phyloP scores from a whole-genome alignment of 1,140 invertebrate genomes.

The Pseudomyrmex dendroicus region DNA sequence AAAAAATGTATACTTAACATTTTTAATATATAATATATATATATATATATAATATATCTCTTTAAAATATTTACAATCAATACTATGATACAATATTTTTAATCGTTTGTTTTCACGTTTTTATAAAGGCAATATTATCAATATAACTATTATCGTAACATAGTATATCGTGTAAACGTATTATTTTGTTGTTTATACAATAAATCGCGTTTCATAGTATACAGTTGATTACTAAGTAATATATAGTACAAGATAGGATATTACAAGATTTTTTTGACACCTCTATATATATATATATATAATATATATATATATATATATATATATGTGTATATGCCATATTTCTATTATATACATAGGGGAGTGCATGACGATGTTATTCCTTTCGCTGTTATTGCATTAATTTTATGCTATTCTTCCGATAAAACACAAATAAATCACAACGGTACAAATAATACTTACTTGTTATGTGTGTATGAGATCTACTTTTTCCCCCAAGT shows the following conservation, averaged over 20 bases:
- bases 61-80: constrained; percentile 84
- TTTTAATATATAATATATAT: constrained; percentile 82
- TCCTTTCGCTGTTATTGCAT: constrained; percentile 57
- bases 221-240: constrained; percentile 66
- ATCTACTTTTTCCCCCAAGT: too few species aligned
- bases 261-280: constrained; percentile 65
- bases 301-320: too few species aligned
- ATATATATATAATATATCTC: constrained; percentile 73
- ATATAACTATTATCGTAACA: constrained; percentile 81
- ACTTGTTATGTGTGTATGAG: constrained; percentile 10
- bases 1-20: constrained; percentile 85
- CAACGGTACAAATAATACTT: constrained; percentile 20
- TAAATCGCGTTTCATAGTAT: constrained; percentile 66
- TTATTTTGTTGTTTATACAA: constrained; percentile 75
- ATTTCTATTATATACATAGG: constrained; percentile 62
- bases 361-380: constrained; percentile 65
- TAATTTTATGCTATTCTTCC: constrained; percentile 44
- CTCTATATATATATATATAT: constrained; percentile 26
- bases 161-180: constrained; percentile 78
- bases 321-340: background rate
- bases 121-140: constrained; percentile 84
- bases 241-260: constrained; percentile 71
- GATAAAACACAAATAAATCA: constrained; percentile 43
- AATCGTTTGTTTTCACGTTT: constrained; percentile 80
- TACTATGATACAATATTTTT: constrained; percentile 83